Base-by-base conservation (phyloP, 1,140 invertebrate species). In the Drosophila parabipectinata region DNA sequence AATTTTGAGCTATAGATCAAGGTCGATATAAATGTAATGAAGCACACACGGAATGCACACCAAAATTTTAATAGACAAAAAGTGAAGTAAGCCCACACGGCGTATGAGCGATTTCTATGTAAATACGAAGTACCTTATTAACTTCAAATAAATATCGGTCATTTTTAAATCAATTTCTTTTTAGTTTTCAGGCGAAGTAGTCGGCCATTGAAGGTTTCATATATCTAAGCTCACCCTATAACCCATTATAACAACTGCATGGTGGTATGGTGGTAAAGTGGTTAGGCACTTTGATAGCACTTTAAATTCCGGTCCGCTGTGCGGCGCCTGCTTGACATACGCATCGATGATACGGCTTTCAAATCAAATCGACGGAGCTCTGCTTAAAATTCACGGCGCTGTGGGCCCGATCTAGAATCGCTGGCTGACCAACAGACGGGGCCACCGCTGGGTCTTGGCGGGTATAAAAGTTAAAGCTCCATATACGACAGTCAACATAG, bases 391-490 rank as follows among this genome's bases (percentile, higher is more conserved):
- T 69, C 63, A 62, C 18, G 48, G 47, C 76, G 61, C 53, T 48
- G 57, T 66, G 32, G 58, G 56, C 47, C 18, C 21, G 52, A 80
- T 68, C 61, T 91, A 85, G 72, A 89, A 91, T 73, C 53, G 63
- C 41, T 61, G 30, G 66, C 50, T 30, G 74, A 62, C 50, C 45
- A 64, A 60, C 62, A 41, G 63, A 60, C 62, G 45, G 63, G 78
- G 72, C 52, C 62, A 85, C 47, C 21, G 48, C 7, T 47, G 44
- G 44, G 44, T 44, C 41, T 44, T n/a, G 15, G 15, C 41, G 52
- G 50, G 66, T 73, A 82, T 85, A 77, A 91, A 81, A 79, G 82
- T 78, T 67, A 55, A 60, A 72, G 62, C 66, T 62, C 74, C 82
- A 88, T 82, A 72, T 88, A 66, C 51, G 55, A 67, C 26, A 10